phyloP scores from a whole-genome alignment of 1,140 invertebrate species.

The Aphidius ervi region DNA sequence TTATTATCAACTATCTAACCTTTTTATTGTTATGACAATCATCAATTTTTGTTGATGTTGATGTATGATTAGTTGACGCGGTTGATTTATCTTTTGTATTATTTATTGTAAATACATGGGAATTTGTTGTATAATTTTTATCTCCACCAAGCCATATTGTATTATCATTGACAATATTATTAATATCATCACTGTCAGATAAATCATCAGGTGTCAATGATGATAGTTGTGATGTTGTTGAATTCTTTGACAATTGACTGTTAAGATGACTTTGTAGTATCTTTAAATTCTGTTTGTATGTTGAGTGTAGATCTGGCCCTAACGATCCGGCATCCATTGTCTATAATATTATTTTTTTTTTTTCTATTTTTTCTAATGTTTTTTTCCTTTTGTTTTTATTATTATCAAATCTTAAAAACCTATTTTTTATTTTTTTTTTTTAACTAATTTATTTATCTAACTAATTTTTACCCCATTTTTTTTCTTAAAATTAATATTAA shows the following conservation, averaged over 20 bases:
- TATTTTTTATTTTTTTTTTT: too few relatives aligned
- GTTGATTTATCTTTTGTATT: constrained; percentile 44
- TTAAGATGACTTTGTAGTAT: constrained; percentile 41
- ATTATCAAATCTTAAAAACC: too few relatives aligned
- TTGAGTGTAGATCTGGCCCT: constrained; percentile 43
- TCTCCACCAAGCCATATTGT: constrained; percentile 38
- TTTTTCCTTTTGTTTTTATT: neutral
- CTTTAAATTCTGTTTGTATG: constrained; percentile 40
- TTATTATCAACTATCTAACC: constrained; percentile 34
- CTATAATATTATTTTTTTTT: constrained; percentile 39
- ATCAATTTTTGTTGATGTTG: constrained; percentile 39
- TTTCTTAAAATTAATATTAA: neutral
- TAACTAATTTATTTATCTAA: too few relatives aligned
- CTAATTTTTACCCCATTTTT: too few relatives aligned
- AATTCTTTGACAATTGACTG: constrained; percentile 41
- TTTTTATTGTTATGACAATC: constrained; percentile 40
- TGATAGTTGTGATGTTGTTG: constrained; percentile 36
- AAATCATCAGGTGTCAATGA: constrained; percentile 41
- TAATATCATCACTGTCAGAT: constrained; percentile 44
- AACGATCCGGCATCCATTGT: constrained; percentile 44
- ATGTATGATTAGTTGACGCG: constrained; percentile 33
- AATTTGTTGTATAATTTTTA: constrained; percentile 41
- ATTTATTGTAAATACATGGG: constrained; percentile 38
- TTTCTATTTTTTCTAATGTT: constrained; percentile 28
- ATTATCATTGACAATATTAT: constrained; percentile 36